Conservation (phyloP, 30 jellyfish, hydroid and myxozoan genomes). For the Cassiopea andromeda region DNA sequence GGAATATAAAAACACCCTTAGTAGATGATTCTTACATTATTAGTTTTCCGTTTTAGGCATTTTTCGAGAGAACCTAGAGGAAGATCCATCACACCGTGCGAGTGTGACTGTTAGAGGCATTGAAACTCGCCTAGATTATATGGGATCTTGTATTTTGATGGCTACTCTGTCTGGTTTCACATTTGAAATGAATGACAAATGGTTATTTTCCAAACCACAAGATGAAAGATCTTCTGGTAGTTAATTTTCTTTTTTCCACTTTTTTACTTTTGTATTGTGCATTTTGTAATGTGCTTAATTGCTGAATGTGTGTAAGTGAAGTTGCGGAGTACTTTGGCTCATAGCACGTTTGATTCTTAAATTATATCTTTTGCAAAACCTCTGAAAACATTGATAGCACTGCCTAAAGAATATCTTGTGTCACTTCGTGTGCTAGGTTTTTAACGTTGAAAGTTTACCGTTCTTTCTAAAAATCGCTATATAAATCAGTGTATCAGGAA, state of each 20-base stretch:
- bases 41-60: slow-evolving; percentile 64
- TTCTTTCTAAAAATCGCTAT: no score
- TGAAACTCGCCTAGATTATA: slow-evolving; percentile 92
- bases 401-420: no score
- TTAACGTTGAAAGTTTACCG: no score
- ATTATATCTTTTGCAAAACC: no score
- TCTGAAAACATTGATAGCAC: no score
- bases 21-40: background rate
- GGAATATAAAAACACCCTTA: background rate
- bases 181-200: slow-evolving; percentile 64
- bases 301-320: no score
- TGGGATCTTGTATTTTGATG: slow-evolving; percentile 98
- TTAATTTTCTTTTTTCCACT: background rate
- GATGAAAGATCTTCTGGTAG: slow-evolving; percentile 1
- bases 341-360: no score
- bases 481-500: no score
- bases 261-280: background rate
- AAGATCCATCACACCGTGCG: slow-evolving; percentile 75
- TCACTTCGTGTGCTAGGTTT: no score
- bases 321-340: no score
- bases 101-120: slow-evolving; percentile 74
- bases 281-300: no score
- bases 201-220: slow-evolving; percentile 52
- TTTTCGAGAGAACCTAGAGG: slow-evolving; percentile 77
- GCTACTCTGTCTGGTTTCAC: slow-evolving; percentile 77